Conservation (phyloP, 2,797 vertebrate species). For the Peromyscus aztecus region DNA sequence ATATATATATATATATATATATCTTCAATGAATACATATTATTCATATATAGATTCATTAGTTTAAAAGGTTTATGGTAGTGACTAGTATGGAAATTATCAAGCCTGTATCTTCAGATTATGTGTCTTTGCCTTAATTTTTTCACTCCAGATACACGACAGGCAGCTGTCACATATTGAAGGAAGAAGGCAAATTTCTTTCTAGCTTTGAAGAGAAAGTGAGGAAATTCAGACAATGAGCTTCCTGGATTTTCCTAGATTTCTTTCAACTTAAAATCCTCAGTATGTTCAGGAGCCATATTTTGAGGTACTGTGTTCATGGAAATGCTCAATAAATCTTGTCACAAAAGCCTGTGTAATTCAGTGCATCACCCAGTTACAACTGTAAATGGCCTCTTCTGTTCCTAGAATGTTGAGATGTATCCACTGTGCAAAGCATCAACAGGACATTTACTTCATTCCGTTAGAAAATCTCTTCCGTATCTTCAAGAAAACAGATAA, state of each 20-base stretch:
- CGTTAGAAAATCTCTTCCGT: neutral
- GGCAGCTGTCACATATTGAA: neutral
- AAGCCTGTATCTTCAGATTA: too few species aligned
- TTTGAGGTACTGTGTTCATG: neutral
- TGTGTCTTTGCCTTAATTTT: neutral
- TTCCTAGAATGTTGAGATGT: neutral
- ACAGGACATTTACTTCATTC: constrained; percentile 7
- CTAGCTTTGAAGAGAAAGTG: neutral
- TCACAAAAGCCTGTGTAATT: neutral
- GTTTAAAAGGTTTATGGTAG: neutral
- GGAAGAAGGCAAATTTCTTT: too few species aligned
- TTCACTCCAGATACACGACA: neutral
- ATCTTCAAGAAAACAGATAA: neutral
- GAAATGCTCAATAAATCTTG: neutral
- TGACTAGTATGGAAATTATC: too few species aligned
- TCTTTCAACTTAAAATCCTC: neutral
- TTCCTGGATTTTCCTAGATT: neutral
- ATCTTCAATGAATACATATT: too few species aligned
- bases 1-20: too few species aligned
- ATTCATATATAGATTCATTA: neutral
- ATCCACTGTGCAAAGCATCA: neutral
- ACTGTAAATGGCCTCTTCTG: neutral
- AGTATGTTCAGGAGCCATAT: neutral
- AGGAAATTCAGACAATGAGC: neutral
- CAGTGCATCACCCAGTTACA: neutral